These are phyloP conservation scores for Lonchura striata DNA, from an alignment of 2,113 vertebrate species.

Conservation along the genomic window DNA sequence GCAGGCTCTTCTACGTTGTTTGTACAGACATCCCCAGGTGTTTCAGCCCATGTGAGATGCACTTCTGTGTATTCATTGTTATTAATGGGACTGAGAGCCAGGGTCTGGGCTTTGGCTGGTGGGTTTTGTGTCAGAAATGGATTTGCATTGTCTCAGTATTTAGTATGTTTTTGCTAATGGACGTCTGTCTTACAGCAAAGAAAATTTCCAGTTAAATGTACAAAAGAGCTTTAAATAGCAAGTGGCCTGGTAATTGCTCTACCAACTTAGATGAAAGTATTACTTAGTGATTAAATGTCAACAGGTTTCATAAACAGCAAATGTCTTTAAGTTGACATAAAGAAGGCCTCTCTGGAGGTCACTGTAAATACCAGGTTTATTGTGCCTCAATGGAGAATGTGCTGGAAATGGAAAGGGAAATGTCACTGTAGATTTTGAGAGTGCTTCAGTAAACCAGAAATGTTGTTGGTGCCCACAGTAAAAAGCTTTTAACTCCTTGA, in stretches of 20 bases:
- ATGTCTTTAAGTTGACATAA: constrained; percentile 35
- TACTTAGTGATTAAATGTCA: constrained; percentile 54
- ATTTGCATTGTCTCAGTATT: neutral
- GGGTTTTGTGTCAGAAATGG: neutral
- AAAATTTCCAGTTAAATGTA: neutral
- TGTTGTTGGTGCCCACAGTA: neutral
- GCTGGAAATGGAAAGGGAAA: constrained; percentile 26
- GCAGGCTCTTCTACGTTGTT: rapidly evolving
- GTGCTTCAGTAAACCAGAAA: neutral
- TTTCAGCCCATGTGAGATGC: neutral
- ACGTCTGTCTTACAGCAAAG: neutral
- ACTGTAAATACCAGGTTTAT: constrained; percentile 52
- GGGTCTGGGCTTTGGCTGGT: neutral
- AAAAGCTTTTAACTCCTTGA: neutral
- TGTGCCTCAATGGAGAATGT: constrained; percentile 17
- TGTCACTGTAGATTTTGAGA: neutral
- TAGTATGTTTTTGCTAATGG: neutral
- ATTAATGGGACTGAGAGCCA: neutral
- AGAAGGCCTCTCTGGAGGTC: constrained; percentile 35
- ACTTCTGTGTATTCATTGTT: neutral
- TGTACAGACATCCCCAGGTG: neutral
- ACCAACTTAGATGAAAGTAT: constrained; percentile 29
- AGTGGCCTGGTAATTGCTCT: constrained; percentile 25
- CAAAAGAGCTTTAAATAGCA: constrained; percentile 26
- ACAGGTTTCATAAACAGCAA: constrained; percentile 50